phyloP scores from a whole-genome alignment of 2,888 invertebrate genomes.

The Xanthia togata region DNA sequence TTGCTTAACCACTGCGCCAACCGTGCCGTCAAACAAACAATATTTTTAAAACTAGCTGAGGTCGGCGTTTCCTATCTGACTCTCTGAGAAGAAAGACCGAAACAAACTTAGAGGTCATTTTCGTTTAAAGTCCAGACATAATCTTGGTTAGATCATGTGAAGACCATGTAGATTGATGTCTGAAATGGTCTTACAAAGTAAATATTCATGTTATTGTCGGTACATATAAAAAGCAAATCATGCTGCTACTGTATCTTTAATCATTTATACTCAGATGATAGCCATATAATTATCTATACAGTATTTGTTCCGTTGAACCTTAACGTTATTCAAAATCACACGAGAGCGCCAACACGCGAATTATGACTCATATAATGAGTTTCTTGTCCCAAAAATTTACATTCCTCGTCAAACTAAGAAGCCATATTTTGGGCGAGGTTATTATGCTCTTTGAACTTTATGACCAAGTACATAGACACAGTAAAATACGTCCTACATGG shows the following conservation, averaged over 20 bases:
- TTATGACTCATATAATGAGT: slow-evolving; percentile 64
- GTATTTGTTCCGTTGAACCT: slow-evolving; percentile 51
- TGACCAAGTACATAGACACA: slow-evolving; percentile 45
- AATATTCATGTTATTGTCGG: no score
- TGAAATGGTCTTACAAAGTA: no score
- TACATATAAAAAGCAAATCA: slow-evolving; percentile 4
- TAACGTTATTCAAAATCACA: slow-evolving; percentile 47
- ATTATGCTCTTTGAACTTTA: slow-evolving; percentile 36
- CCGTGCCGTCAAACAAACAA: no score
- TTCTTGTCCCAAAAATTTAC: slow-evolving; percentile 57
- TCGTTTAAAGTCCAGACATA: no score
- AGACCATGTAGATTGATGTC: no score
- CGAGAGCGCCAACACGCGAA: slow-evolving; percentile 47
- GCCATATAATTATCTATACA: slow-evolving; percentile 45
- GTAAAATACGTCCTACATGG: slow-evolving; percentile 63
- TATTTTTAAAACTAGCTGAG: no score
- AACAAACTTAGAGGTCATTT: no score
- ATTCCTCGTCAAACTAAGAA: slow-evolving; percentile 38
- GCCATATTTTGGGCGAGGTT: slow-evolving; percentile 37
- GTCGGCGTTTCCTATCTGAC: no score
- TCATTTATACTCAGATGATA: slow-evolving; percentile 19
- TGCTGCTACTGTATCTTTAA: slow-evolving; percentile 40
- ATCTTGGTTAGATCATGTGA: no score
- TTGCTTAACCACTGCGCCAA: no score
- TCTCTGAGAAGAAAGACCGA: no score